Conservation (phyloP, 2,888 invertebrate genomes). For the Megastigmus dorsalis region DNA sequence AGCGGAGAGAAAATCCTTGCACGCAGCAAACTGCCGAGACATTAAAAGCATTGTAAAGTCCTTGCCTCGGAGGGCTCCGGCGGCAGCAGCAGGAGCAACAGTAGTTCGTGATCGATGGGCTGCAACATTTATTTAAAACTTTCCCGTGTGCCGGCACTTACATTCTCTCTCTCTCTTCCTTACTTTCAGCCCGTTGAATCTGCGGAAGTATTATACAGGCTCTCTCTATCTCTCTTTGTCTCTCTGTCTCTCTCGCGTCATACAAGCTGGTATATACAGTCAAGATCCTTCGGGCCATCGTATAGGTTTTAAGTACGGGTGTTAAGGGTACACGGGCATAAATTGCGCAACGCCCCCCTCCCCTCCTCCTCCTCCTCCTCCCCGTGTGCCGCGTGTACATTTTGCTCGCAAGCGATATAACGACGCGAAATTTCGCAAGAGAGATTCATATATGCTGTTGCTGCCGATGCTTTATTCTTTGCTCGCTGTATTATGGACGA, state of each 20-base stretch:
- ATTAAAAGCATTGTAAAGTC: slow-evolving; percentile 31
- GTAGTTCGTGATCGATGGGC: slow-evolving; percentile 40
- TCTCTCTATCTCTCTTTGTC: too few relatives aligned
- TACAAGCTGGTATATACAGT: too few relatives aligned
- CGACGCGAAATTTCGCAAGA: slow-evolving; percentile 1
- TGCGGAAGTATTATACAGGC: slow-evolving; percentile 28
- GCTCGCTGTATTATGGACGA: background rate
- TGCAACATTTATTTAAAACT: background rate
- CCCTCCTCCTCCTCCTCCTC: too few relatives aligned
- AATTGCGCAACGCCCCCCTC: slow-evolving; percentile 40
- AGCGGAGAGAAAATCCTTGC: background rate
- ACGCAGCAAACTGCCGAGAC: slow-evolving; percentile 1
- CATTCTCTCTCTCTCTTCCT: too few relatives aligned
- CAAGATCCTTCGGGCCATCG: too few relatives aligned
- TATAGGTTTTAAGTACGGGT: slow-evolving; percentile 34
- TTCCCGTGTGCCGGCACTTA: background rate
- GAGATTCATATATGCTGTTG: background rate
- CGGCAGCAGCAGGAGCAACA: too few relatives aligned
- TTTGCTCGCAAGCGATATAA: too few relatives aligned
- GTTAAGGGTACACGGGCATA: slow-evolving; percentile 34
- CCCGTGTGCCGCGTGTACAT: too few relatives aligned
- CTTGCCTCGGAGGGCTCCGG: background rate
- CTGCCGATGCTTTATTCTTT: background rate
- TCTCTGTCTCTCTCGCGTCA: too few relatives aligned
- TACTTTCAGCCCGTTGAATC: too few relatives aligned